Evolutionary conservation across 2,888 invertebrate genomes (phyloP).

Genomic region (Girardia tigrina): DNA sequence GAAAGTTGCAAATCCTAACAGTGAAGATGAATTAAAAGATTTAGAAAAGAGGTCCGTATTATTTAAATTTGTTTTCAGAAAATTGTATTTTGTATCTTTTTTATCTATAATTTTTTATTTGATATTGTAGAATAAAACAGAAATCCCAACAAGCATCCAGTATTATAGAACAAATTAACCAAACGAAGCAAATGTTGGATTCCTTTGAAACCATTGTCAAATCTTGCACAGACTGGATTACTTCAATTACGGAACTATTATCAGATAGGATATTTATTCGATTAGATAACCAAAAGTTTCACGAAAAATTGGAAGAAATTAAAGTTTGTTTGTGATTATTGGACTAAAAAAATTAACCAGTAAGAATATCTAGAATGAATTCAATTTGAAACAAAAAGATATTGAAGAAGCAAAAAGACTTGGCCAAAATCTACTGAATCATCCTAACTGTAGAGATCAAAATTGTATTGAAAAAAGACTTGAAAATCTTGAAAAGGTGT

Average conservation of each 20-base stretch:
- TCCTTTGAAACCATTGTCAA: background rate
- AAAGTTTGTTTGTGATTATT: constrained; percentile 5
- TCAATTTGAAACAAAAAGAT: constrained; percentile 13
- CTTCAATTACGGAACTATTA: background rate
- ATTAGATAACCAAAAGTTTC: constrained; percentile 29
- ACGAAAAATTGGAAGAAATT: constrained; percentile 23
- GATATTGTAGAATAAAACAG: background rate
- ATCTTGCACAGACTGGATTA: constrained; percentile 28
- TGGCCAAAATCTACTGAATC: background rate
- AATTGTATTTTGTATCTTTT: background rate
- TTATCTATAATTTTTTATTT: no score
- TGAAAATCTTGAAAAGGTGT: constrained; percentile 21
- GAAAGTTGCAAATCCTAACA: background rate
- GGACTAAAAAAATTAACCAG: background rate
- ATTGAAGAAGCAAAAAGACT: constrained; percentile 19
- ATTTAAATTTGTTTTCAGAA: background rate
- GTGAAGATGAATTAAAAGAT: background rate
- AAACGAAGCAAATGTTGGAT: background rate
- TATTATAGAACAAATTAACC: background rate
- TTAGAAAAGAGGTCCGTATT: background rate
- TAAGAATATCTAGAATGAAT: background rate
- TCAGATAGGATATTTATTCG: constrained; percentile 31
- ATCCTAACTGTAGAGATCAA: background rate
- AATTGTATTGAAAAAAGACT: background rate
- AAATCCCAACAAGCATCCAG: background rate